phyloP scores from a whole-genome alignment of 2,888 invertebrate genomes.

The Liodrosophila aerea region DNA sequence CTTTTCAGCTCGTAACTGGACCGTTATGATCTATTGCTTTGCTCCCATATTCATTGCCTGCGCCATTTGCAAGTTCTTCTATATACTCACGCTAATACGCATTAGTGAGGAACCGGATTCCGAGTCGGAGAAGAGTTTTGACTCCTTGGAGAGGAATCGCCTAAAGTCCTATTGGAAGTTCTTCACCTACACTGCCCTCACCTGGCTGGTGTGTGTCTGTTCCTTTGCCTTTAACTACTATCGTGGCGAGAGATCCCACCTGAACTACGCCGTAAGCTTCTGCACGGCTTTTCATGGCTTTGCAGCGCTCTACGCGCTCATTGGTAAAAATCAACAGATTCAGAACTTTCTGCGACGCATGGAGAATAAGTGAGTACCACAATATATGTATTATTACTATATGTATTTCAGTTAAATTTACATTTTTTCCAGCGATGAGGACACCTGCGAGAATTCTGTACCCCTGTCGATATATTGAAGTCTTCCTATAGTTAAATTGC shows the following conservation, averaged over 20 bases:
- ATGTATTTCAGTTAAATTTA: too few species aligned
- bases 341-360: constrained; percentile 74
- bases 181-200: constrained; percentile 65
- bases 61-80: constrained; percentile 67
- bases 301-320: constrained; percentile 69
- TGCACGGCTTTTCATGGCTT: constrained; percentile 73
- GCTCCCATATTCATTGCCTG: constrained; percentile 77
- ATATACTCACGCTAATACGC: constrained; percentile 69
- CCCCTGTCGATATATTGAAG: constrained; percentile 64
- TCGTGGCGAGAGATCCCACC: constrained; percentile 66
- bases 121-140: constrained; percentile 59
- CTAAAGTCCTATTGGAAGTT: constrained; percentile 76
- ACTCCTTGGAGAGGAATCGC: constrained; percentile 70
- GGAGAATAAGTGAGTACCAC: constrained; percentile 70
- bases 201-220: constrained; percentile 66
- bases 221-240: constrained; percentile 75
- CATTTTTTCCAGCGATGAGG: constrained; percentile 53
- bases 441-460: constrained; percentile 70
- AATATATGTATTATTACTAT: too few species aligned
- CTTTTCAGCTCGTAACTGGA: constrained; percentile 72
- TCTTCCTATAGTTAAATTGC: too few species aligned
- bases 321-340: constrained; percentile 74
- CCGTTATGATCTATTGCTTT: constrained; percentile 79
- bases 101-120: constrained; percentile 61
- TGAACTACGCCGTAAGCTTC: constrained; percentile 76